Evolutionary conservation across 2,113 vertebrate genomes (phyloP).

Genomic region (Sardina pilchardus): DNA sequence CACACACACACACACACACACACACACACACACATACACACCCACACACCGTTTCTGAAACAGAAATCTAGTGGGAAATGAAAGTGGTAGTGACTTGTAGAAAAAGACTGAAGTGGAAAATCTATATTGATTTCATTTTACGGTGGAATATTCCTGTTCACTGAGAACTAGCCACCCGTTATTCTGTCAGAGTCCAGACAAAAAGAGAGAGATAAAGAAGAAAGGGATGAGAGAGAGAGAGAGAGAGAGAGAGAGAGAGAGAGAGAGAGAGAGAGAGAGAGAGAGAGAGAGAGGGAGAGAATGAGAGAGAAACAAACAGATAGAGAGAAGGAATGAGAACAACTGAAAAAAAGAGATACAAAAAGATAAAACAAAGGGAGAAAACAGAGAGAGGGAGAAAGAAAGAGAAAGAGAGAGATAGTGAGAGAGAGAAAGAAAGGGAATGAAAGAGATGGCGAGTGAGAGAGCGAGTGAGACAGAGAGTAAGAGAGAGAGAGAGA

Average conservation of each 20-base stretch:
- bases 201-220: background rate
- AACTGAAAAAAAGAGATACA: too few relatives aligned
- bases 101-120: background rate
- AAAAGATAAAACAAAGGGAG: too few relatives aligned
- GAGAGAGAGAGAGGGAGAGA: background rate
- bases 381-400: background rate
- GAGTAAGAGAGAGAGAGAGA: background rate
- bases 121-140: background rate
- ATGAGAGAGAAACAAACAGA: background rate
- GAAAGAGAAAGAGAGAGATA: background rate
- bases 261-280: background rate
- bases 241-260: background rate
- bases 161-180: background rate
- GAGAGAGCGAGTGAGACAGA: too few relatives aligned
- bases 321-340: too few relatives aligned
- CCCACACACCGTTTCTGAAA: background rate
- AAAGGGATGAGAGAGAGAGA: background rate
- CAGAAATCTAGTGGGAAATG: background rate
- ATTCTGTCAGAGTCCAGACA: background rate
- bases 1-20: conserved; percentile 33
- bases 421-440: too few relatives aligned
- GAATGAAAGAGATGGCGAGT: too few relatives aligned
- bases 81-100: background rate
- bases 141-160: background rate
- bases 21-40: background rate